Base-by-base conservation (phyloP, 2,113 vertebrate genomes). In the Microtus oregoni region DNA sequence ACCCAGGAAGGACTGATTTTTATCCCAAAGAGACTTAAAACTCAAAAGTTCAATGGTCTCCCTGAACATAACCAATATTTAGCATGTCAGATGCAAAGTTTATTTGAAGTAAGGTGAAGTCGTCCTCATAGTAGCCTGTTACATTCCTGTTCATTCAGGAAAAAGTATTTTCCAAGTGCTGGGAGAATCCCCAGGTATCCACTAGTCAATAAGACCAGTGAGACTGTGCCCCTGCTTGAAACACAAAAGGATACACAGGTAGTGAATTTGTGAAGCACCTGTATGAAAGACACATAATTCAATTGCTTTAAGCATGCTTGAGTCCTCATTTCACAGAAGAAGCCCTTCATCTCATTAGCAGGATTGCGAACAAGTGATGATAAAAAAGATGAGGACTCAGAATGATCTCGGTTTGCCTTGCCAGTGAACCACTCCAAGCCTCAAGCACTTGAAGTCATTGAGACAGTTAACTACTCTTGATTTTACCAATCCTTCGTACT, bases 321-420 rank as follows among this genome's bases (percentile, higher is more conserved):
- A 96, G 86, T 76, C 68, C 47, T 91, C 70, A 20, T 96, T 96
- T 95, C 91, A 90, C 44, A 22, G 73, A 92, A 77, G 91, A 94
- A 97, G 70, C 70, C 30, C 91, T 96, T 98, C 78, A 92, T 90
- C 94, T 98, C 89, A 95, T 97, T 97, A 97, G 63, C 91, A 19
- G 91, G 86, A 97, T 92, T 93, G 94, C 89, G 82, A 96, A 96
- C 92, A 92, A 96, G 89, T 89, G 95, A 96, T 83, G 75, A 95
- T 92, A 95, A 93, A 65, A 95, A 92, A 89, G 79, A 96, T 75
- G 89, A 96, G 94, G 96, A 88, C 91, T 93, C 55, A 85, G 86
- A 94, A 92, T 96, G 65, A 92, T 95, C 92, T 97, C 20, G 0
- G 22, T 95, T 82, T 95, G 93, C 78, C 86, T 97, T 73, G 61